Evolutionary conservation across 2,888 invertebrate genomes (phyloP).

Genomic region (Hypomecis punctinalis): DNA sequence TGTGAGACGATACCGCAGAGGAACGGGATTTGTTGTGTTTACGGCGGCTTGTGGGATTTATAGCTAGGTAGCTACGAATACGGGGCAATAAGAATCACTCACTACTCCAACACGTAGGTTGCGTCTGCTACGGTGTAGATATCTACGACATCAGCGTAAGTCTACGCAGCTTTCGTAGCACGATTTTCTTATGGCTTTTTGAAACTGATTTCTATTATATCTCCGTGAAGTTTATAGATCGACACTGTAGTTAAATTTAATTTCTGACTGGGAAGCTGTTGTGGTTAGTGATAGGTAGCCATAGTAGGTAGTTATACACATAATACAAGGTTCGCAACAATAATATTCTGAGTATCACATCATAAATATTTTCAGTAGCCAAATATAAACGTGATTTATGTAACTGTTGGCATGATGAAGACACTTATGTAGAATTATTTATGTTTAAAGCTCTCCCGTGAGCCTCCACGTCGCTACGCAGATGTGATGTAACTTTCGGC

Average conservation of each 20-base stretch:
- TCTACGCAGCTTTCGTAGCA: too few relatives aligned
- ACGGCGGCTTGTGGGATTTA: constrained; percentile 8
- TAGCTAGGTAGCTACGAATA: constrained; percentile 1
- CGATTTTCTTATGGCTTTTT: too few relatives aligned
- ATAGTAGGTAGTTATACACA: background rate
- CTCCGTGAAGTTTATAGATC: too few relatives aligned
- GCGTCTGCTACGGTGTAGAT: too few relatives aligned
- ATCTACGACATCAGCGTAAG: too few relatives aligned
- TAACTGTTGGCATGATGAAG: constrained; percentile 25
- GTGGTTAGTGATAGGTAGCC: too few relatives aligned
- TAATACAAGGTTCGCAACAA: background rate
- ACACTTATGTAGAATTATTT: constrained; percentile 33
- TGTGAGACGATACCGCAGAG: constrained; percentile 1
- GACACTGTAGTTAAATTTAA: too few relatives aligned
- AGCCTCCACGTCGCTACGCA: constrained; percentile 28
- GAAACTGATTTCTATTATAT: too few relatives aligned
- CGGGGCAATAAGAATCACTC: background rate
- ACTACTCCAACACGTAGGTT: background rate
- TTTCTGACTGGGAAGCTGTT: too few relatives aligned
- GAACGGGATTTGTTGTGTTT: constrained; percentile 10
- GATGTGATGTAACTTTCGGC: constrained; percentile 35
- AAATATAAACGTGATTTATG: constrained; percentile 16
- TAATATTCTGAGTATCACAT: background rate
- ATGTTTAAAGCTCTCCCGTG: constrained; percentile 31
- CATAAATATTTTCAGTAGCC: constrained; percentile 5